Evolutionary conservation across 1,140 invertebrate species (phyloP).

Genomic region (Drosophila asahinai): DNA sequence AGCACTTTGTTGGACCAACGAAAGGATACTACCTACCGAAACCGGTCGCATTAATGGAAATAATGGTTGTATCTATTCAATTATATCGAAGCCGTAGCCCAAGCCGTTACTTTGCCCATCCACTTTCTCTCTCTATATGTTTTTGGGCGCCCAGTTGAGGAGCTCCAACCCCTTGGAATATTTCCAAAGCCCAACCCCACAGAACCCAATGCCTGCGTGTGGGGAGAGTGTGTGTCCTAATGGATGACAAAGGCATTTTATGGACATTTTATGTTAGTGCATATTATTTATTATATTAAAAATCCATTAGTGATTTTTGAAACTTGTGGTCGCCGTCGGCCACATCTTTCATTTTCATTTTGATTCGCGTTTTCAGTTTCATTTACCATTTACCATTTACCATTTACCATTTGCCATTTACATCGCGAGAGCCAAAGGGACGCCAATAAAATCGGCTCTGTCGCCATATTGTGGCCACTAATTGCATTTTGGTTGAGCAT

Average conservation of each 20-base stretch:
- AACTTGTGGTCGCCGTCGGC: slow-evolving; percentile 72
- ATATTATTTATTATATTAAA: slow-evolving; percentile 83
- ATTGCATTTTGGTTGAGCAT: slow-evolving; percentile 79
- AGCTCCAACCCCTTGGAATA: background rate
- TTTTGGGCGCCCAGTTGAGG: background rate
- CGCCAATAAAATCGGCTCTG: slow-evolving; percentile 52
- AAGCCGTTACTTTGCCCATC: slow-evolving; percentile 25
- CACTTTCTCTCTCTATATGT: slow-evolving; percentile 1
- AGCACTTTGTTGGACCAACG: slow-evolving; percentile 59
- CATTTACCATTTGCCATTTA: slow-evolving; percentile 1
- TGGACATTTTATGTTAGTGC: slow-evolving; percentile 58
- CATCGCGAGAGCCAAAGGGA: slow-evolving; percentile 34
- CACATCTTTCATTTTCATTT: slow-evolving; percentile 75
- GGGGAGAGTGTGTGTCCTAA: slow-evolving; percentile 39
- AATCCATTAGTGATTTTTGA: slow-evolving; percentile 83
- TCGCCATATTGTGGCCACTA: slow-evolving; percentile 75
- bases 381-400: slow-evolving; percentile 21
- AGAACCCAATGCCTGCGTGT: background rate
- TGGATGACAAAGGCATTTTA: slow-evolving; percentile 66
- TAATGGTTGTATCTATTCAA: slow-evolving; percentile 78
- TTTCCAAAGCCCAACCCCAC: background rate
- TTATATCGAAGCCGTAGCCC: slow-evolving; percentile 55
- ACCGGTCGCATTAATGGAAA: slow-evolving; percentile 65
- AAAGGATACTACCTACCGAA: slow-evolving; percentile 33
- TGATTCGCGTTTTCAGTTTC: slow-evolving; percentile 34